phyloP scores from a whole-genome alignment of 2,113 vertebrate genomes.

The Bombycilla garrulus region DNA sequence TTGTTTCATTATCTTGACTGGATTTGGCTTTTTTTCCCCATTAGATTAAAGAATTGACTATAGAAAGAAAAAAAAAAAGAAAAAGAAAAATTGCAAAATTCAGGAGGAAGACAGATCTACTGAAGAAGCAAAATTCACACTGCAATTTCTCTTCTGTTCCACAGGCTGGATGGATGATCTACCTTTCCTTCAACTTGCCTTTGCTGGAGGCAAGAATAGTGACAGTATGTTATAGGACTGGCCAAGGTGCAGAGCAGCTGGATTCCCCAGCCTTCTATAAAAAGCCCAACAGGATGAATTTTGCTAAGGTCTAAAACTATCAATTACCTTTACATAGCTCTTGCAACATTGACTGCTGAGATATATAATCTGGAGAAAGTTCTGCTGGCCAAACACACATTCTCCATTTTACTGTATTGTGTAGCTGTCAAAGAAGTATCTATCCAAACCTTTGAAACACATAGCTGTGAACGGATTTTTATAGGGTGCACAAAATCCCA shows the following conservation, averaged over 20 bases:
- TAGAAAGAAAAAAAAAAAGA: neutral
- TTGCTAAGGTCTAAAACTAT: slow-evolving; percentile 48
- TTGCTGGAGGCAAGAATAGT: slow-evolving; percentile 51
- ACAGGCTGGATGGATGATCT: slow-evolving; percentile 4
- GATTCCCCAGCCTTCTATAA: slow-evolving; percentile 41
- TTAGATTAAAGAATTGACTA: neutral
- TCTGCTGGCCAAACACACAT: slow-evolving; percentile 24
- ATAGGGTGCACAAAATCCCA: slow-evolving; percentile 37
- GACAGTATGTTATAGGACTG: slow-evolving; percentile 34
- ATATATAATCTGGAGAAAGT: slow-evolving; percentile 28
- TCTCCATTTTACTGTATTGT: neutral
- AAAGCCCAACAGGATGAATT: slow-evolving; percentile 53
- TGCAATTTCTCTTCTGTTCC: slow-evolving; percentile 35
- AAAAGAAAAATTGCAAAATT: neutral
- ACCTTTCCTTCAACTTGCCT: slow-evolving; percentile 52
- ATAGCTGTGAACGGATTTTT: neutral
- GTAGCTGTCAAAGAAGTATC: slow-evolving; percentile 18
- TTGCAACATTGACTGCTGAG: neutral
- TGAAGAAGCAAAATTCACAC: slow-evolving; percentile 2
- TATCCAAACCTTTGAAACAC: slow-evolving; percentile 4
- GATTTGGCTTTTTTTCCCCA: neutral
- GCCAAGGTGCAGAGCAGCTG: slow-evolving; percentile 40
- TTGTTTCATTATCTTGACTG: neutral
- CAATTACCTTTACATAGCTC: slow-evolving; percentile 53
- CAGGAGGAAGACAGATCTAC: neutral